phyloP scores from a whole-genome alignment of 1,140 invertebrate genomes.

The Ooceraea biroi region DNA sequence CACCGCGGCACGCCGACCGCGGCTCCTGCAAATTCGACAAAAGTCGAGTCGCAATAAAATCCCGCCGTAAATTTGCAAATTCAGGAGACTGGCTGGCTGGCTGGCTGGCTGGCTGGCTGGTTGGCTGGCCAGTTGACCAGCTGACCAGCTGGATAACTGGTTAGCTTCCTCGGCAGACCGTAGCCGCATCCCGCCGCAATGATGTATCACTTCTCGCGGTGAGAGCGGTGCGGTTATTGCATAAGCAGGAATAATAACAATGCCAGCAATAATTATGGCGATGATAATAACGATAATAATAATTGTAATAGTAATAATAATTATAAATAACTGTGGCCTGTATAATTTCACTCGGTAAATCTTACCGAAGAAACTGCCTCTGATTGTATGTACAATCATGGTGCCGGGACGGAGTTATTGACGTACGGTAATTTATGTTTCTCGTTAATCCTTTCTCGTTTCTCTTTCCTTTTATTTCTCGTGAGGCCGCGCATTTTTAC shows the following conservation, averaged over 20 bases:
- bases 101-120: neutral
- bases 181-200: neutral
- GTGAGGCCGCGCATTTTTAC: neutral
- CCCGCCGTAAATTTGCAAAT: slow-evolving; percentile 58
- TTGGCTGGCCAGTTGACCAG: neutral
- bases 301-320: slow-evolving; percentile 1
- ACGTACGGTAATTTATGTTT: slow-evolving; percentile 11
- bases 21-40: slow-evolving; percentile 60
- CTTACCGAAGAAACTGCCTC: neutral
- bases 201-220: slow-evolving; percentile 39
- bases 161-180: neutral
- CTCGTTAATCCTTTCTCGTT: neutral
- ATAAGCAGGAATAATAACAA: slow-evolving; percentile 18
- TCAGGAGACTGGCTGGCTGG: neutral
- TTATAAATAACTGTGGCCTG: slow-evolving; percentile 1
- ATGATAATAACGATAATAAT: slow-evolving; percentile 5
- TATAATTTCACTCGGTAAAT: neutral
- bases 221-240: slow-evolving; percentile 39
- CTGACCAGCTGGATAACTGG: neutral
- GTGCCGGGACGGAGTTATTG: neutral
- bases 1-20: neutral
- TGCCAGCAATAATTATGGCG: neutral
- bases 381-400: neutral
- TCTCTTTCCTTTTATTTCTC: neutral
- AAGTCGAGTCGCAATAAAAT: slow-evolving; percentile 64